These are phyloP conservation scores for Heterodera schachtii DNA, from an alignment of 1,140 invertebrate species.

Conservation along the genomic window DNA sequence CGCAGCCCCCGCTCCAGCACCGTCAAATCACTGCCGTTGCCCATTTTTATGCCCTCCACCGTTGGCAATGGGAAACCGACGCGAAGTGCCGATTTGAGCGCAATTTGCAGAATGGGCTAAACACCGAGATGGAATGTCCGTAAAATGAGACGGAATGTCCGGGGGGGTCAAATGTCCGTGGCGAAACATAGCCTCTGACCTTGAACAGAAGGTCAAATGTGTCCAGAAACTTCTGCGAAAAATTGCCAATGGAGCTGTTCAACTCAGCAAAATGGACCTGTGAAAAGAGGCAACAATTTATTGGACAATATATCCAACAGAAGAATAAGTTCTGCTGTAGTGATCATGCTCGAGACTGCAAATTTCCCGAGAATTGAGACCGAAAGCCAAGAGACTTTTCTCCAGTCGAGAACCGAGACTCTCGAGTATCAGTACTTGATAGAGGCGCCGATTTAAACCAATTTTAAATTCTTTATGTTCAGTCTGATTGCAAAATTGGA, in stretches of 20 bases:
- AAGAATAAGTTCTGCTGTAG: too few relatives aligned
- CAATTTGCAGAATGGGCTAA: constrained; percentile 38
- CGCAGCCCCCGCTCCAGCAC: constrained; percentile 14
- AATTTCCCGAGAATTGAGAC: too few relatives aligned
- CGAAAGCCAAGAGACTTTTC: background rate
- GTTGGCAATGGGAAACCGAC: constrained; percentile 50
- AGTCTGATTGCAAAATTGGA: background rate
- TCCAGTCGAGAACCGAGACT: too few relatives aligned
- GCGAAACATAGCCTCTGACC: background rate
- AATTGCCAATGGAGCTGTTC: constrained; percentile 42
- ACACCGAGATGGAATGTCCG: constrained; percentile 17
- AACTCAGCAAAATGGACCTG: constrained; percentile 28
- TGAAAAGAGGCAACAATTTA: constrained; percentile 29
- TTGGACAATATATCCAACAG: background rate
- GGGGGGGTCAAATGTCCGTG: too few relatives aligned
- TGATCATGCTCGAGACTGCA: too few relatives aligned
- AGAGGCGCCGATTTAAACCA: too few relatives aligned
- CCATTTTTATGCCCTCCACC: constrained; percentile 47
- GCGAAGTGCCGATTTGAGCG: constrained; percentile 36
- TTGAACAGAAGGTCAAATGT: constrained; percentile 19
- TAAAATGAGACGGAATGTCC: too few relatives aligned
- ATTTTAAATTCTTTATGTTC: too few relatives aligned
- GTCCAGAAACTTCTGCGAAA: constrained; percentile 39
- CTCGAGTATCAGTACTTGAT: too few relatives aligned
- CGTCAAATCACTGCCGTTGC: constrained; percentile 35